Evolutionary conservation across 2,888 invertebrate species (phyloP), one percentile per base, ranked within the genome.

Genomic region (Anoncus sp.): DNA sequence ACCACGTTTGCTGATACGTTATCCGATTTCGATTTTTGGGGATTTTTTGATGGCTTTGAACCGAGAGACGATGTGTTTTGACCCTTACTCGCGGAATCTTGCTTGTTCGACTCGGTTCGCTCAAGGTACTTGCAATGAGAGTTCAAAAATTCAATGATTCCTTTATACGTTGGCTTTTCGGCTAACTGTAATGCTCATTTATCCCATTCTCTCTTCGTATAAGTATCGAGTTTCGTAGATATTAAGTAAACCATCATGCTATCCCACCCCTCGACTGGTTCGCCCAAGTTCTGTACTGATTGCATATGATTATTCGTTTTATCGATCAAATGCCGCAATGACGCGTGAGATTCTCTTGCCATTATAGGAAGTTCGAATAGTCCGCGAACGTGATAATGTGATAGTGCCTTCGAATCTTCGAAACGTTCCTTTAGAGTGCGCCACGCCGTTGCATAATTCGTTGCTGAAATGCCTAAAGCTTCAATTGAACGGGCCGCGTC

Each of bases 101-200:
- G n/a, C 12, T 43, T 31, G n/a, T 63, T 22, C 10, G 2, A 7
- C 7, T 24, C 16, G 5, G 63, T 35, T 20, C 63, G 43, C 47
- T 62, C 18, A 20, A 72, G 38, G 53, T 72, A 63, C 40, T 63
- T 72, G 35, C 72, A 72, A 72, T 63, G 63, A 57, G 53, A 31
- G 16, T 63, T 55, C 16, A 72, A 40, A 38, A 72, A 72, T 1
- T 27, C 51, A 1, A 3, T 72, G 14, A 63, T 55, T 12, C 55
- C 55, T 31, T 53, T 63, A 12, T 63, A 63, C 18, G 35, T 63
- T 7, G 47, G 24, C 43, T 55, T 63, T 5, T 43, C 18, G 7
- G 7, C 16, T 16, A 24, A n/a, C 24, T 47, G 62, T 16, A 45
- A 45, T 12, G 62, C 45, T 31, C 31, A n/a, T 45, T 24, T 62